These are phyloP conservation scores for Trogon melanurus DNA, from an alignment of 2,113 vertebrate species.

Conservation along the genomic window DNA sequence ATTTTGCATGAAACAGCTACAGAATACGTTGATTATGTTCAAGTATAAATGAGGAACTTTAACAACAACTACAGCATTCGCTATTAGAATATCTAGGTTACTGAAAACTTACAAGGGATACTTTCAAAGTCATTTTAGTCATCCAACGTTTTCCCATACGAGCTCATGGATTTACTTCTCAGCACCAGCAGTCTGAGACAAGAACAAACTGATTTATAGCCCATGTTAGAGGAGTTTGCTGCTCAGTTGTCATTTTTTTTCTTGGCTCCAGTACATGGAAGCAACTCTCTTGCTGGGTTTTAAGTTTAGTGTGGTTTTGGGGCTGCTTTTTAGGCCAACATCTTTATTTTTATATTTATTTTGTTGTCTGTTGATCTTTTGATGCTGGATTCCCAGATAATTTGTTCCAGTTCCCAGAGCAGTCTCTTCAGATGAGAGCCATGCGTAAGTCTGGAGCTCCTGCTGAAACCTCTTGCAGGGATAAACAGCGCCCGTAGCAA, in stretches of 20 bases:
- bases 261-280: conserved; percentile 24
- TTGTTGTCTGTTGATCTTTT: neutral
- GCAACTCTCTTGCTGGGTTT: neutral
- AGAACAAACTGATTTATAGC: neutral
- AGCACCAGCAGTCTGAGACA: neutral
- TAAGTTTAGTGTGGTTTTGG: conserved; percentile 1
- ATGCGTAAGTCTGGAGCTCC: neutral
- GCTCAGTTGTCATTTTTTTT: neutral
- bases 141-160: neutral
- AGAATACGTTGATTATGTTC: neutral
- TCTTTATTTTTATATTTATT: conserved; percentile 16
- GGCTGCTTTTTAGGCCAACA: neutral
- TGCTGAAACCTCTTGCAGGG: neutral
- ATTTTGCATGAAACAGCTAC: neutral
- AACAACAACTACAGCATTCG: neutral
- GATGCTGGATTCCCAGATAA: conserved; percentile 7
- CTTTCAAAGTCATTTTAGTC: neutral
- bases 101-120: neutral
- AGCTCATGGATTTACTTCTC: neutral
- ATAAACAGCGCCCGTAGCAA: neutral
- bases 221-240: neutral
- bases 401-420: conserved; percentile 20
- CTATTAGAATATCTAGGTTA: neutral
- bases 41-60: neutral
- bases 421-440: neutral